Conservation (phyloP, 2,113 vertebrate species). For the Chlamydotis undulata region DNA sequence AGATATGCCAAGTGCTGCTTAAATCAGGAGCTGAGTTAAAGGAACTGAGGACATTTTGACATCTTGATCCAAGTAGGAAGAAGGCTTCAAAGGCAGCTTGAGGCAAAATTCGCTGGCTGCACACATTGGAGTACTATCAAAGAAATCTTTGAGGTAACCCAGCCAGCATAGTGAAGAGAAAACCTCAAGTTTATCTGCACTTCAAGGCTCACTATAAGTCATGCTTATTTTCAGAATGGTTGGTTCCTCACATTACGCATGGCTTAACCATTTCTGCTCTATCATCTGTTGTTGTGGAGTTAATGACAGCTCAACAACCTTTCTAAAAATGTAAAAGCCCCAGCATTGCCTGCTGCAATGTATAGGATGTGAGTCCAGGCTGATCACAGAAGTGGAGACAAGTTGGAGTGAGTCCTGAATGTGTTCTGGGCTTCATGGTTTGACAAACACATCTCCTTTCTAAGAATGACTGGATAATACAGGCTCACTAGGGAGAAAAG, state of each 20-base stretch:
- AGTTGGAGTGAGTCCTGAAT: not conserved
- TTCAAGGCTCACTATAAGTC: conserved; percentile 25
- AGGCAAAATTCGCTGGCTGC: conserved; percentile 52
- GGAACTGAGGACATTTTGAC: conserved; percentile 59
- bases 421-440: not conserved
- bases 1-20: conserved; percentile 13
- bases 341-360: not conserved
- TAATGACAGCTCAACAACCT: not conserved
- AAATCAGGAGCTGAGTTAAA: conserved; percentile 54
- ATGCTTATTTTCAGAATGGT: conserved; percentile 12
- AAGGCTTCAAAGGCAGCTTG: conserved; percentile 58
- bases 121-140: conserved; percentile 53
- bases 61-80: conserved; percentile 70
- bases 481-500: not conserved
- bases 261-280: not conserved
- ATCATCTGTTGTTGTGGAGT: not conserved
- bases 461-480: not conserved
- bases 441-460: not conserved
- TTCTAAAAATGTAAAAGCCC: not conserved
- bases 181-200: conserved; percentile 42
- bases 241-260: not conserved
- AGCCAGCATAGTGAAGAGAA: conserved; percentile 23
- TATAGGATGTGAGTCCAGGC: not conserved
- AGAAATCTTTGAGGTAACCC: conserved; percentile 58
- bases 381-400: not conserved